phyloP scores from a whole-genome alignment of 2,888 invertebrate genomes.

The Brachycybe producta region DNA sequence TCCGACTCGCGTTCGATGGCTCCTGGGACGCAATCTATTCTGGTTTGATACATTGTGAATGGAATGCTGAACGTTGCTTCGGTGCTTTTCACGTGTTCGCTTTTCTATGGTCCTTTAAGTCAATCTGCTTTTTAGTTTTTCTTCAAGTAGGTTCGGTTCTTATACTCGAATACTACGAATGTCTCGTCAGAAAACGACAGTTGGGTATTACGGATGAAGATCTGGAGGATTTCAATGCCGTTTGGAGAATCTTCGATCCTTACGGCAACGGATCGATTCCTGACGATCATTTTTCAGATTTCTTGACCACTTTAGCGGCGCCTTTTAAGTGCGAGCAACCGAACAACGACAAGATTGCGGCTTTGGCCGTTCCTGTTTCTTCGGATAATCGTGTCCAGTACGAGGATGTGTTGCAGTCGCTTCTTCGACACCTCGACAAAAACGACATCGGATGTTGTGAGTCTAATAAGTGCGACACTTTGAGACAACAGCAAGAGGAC shows the following conservation, averaged over 20 bases:
- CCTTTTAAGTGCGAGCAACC: slow-evolving; percentile 1
- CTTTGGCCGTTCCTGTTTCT: background rate
- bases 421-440: too few species aligned
- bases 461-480: too few species aligned
- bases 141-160: background rate
- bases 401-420: background rate
- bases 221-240: slow-evolving; percentile 1
- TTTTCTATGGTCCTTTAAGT: background rate
- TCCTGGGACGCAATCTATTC: background rate
- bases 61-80: background rate
- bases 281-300: background rate
- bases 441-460: too few species aligned
- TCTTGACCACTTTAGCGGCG: background rate
- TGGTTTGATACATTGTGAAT: too few species aligned
- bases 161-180: slow-evolving; percentile 4
- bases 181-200: background rate
- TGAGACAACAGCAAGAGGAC: too few species aligned
- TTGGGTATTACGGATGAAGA: slow-evolving; percentile 4
- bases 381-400: background rate
- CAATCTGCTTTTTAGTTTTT: slow-evolving; percentile 5
- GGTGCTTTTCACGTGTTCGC: background rate
- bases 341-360: background rate
- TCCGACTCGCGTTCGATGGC: background rate
- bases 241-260: slow-evolving; percentile 11
- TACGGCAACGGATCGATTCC: background rate